These are phyloP conservation scores for Rosalia funebris DNA, from an alignment of 2,888 invertebrate species.

Conservation along the genomic window DNA sequence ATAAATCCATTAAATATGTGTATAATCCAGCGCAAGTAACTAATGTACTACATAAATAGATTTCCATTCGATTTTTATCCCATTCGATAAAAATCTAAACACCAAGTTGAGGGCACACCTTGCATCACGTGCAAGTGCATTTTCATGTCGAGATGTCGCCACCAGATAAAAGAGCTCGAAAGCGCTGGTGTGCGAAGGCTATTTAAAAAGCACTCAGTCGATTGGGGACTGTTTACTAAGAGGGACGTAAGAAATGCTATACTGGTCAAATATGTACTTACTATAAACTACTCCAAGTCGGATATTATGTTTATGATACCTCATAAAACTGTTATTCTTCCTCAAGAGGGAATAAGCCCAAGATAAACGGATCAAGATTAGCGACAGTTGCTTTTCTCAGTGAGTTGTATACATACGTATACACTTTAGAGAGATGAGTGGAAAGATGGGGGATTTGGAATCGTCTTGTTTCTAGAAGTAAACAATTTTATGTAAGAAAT, in stretches of 20 bases:
- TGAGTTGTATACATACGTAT: neutral
- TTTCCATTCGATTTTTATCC: no score
- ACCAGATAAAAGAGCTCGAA: slow-evolving; percentile 16
- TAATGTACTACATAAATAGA: no score
- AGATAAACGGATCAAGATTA: neutral
- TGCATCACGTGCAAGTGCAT: slow-evolving; percentile 8
- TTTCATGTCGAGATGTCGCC: slow-evolving; percentile 10
- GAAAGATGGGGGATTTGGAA: no score
- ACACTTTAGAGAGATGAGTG: neutral
- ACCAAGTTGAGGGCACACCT: neutral
- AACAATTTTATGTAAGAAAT: no score
- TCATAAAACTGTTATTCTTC: slow-evolving; percentile 1
- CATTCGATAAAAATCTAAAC: neutral
- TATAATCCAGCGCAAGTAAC: no score
- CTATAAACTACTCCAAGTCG: neutral
- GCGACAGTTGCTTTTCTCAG: neutral
- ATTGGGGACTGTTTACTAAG: neutral
- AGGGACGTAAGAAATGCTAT: neutral
- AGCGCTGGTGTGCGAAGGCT: slow-evolving; percentile 11
- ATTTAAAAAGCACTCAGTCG: slow-evolving; percentile 21
- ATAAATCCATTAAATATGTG: no score
- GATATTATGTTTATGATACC: slow-evolving; percentile 1
- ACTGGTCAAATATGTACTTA: slow-evolving; percentile 9
- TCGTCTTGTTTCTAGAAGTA: no score
- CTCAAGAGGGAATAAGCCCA: neutral